phyloP scores from a whole-genome alignment of 2,888 invertebrate species.

The Orthosia cruda region DNA sequence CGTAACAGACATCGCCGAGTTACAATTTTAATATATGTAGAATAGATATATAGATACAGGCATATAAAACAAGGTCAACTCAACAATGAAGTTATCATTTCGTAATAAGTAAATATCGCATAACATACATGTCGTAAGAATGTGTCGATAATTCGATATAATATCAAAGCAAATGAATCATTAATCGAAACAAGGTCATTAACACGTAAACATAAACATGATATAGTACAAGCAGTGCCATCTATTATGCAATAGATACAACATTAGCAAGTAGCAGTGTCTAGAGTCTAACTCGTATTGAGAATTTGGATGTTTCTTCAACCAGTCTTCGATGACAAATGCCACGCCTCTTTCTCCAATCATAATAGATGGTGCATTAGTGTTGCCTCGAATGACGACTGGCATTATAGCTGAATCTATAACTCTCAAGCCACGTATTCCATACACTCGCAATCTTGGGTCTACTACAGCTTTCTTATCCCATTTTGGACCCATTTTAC shows the following conservation, averaged over 20 bases:
- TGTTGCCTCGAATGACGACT: conserved; percentile 94
- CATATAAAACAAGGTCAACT: too few relatives aligned
- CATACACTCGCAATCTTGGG: conserved; percentile 93
- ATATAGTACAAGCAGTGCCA: conserved; percentile 28
- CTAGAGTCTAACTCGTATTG: not conserved
- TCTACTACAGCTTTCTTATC: conserved; percentile 93
- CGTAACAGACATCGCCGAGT: too few relatives aligned
- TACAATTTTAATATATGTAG: too few relatives aligned
- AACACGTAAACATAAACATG: conserved; percentile 13
- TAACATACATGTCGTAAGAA: conserved; percentile 12
- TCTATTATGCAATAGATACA: conserved; percentile 45
- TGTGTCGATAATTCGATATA: not conserved
- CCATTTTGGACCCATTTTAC: conserved; percentile 90
- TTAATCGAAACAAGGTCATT: conserved; percentile 22
- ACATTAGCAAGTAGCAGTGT: not conserved
- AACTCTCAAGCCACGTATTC: conserved; percentile 92
- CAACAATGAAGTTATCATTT: not conserved
- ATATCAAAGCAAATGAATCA: conserved; percentile 24
- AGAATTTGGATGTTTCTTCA: conserved; percentile 29
- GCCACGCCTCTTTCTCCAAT: conserved; percentile 92
- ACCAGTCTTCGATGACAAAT: conserved; percentile 79
- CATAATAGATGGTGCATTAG: conserved; percentile 96
- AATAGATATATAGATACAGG: too few relatives aligned
- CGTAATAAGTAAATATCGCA: not conserved
- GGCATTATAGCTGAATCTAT: conserved; percentile 97